These are phyloP conservation scores for Macrotis lagotis DNA, from an alignment of 2,113 vertebrate genomes.

Conservation along the genomic window DNA sequence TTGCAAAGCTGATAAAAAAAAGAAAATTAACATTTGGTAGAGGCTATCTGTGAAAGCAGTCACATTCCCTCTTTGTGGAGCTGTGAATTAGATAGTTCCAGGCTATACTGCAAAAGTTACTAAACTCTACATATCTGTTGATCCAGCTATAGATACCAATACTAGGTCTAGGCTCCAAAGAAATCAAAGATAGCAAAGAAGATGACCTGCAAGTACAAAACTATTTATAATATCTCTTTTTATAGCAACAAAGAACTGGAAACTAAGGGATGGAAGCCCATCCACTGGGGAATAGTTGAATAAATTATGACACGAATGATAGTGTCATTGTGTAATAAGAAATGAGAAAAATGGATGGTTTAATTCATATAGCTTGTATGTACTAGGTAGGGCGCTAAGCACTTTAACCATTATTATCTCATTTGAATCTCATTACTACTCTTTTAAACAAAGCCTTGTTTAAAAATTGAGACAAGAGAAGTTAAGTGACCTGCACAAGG, in stretches of 20 bases:
- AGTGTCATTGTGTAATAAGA: not conserved
- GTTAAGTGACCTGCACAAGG: slow-evolving; percentile 11
- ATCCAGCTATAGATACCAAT: not conserved
- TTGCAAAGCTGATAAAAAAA: not conserved
- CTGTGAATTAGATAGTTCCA: not conserved
- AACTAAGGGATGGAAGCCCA: not conserved
- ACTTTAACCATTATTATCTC: not conserved
- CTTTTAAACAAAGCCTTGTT: not conserved
- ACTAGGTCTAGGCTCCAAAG: not conserved
- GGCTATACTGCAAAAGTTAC: not conserved
- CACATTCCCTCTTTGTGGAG: not conserved
- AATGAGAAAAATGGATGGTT: not conserved
- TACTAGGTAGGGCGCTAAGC: not conserved
- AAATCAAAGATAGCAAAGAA: not conserved
- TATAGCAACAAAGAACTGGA: not conserved
- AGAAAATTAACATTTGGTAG: not conserved
- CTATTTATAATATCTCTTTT: not conserved
- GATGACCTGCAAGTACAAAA: not conserved
- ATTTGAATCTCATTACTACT: not conserved
- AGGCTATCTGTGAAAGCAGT: not conserved
- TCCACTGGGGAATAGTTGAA: not conserved
- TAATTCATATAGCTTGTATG: not conserved
- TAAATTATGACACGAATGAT: not conserved
- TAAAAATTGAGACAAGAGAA: not conserved
- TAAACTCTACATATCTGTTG: not conserved